A percentile compares a stretch with the other conserved stretches of the same genome.
These are phyloP conservation scores for Strix aluco DNA, from an alignment of 2,113 vertebrate species.

Conservation along the genomic window DNA sequence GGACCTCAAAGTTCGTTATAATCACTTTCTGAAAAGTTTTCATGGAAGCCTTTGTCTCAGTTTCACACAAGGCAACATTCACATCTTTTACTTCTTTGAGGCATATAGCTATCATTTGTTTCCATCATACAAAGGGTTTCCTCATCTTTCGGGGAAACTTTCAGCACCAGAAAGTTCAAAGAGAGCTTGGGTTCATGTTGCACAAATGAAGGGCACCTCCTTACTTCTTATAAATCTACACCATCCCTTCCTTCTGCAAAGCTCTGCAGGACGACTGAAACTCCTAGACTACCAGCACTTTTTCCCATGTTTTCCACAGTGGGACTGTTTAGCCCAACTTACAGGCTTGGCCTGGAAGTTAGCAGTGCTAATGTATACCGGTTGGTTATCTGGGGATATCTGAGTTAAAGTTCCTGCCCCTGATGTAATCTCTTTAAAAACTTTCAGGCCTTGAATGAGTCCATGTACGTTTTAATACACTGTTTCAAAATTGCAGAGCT, in stretches of 20 bases:
- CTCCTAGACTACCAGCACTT: neutral
- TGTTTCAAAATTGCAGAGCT: neutral
- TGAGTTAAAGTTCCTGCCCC: neutral
- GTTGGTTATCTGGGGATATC: neutral
- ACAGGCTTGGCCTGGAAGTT: neutral
- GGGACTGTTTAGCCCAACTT: fast-evolving
- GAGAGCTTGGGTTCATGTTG: neutral
- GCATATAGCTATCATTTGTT: neutral
- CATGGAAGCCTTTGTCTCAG: neutral
- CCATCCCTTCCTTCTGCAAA: neutral
- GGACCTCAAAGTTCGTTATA: neutral
- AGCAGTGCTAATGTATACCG: neutral
- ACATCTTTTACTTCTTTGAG: neutral
- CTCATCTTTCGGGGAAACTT: neutral
- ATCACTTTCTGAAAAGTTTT: neutral
- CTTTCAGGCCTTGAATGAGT: neutral
- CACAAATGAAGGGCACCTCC: neutral
- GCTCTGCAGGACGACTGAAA: neutral
- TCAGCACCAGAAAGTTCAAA: neutral
- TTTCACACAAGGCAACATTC: neutral
- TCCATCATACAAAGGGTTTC: neutral
- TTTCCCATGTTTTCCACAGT: neutral
- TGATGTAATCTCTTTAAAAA: neutral
- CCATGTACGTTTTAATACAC: neutral
- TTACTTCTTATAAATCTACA: neutral